Percentiles rank a stretch among this genome's conserved stretches.
Evolutionary conservation across 1,140 invertebrate species (phyloP).

Genomic region (Dendroctonus valens): DNA sequence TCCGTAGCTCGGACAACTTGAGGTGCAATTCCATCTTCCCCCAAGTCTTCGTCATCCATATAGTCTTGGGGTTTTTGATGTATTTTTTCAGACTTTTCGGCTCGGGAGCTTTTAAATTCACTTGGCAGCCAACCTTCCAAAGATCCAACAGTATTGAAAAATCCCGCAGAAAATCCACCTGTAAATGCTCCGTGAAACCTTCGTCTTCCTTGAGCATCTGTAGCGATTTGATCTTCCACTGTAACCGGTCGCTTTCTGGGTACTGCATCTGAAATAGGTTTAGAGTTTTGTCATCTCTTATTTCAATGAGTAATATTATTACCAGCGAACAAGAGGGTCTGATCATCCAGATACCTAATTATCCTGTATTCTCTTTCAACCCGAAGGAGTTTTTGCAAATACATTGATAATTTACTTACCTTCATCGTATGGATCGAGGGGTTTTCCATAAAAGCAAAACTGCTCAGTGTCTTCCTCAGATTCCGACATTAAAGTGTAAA

Average conservation of each 20-base stretch:
- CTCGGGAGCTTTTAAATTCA: constrained; percentile 86
- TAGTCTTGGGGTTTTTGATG: constrained; percentile 84
- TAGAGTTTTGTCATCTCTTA: background rate
- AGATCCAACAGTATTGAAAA: constrained; percentile 94
- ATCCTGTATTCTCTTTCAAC: background rate
- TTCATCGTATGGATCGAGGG: constrained; percentile 75
- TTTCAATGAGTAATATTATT: background rate
- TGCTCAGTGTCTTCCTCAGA: constrained; percentile 61
- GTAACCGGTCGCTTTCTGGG: constrained; percentile 76
- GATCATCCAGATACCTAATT: background rate
- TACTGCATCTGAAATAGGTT: constrained; percentile 63
- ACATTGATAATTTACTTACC: constrained; percentile 55
- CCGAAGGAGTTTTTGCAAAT: background rate
- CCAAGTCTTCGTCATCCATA: constrained; percentile 98
- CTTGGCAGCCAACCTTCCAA: constrained; percentile 93
- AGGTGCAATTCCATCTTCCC: constrained; percentile 94
- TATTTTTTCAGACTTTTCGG: constrained; percentile 59
- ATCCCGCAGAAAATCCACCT: constrained; percentile 97
- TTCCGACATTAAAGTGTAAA: constrained; percentile 39
- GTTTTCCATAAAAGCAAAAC: constrained; percentile 70
- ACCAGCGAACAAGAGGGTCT: background rate
- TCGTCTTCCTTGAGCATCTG: constrained; percentile 84
- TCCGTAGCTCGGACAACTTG: constrained; percentile 73
- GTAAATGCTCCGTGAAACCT: constrained; percentile 99
- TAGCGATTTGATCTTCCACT: constrained; percentile 88